Conservation (phyloP, 1,140 invertebrate genomes). For the Conus ventricosus region DNA sequence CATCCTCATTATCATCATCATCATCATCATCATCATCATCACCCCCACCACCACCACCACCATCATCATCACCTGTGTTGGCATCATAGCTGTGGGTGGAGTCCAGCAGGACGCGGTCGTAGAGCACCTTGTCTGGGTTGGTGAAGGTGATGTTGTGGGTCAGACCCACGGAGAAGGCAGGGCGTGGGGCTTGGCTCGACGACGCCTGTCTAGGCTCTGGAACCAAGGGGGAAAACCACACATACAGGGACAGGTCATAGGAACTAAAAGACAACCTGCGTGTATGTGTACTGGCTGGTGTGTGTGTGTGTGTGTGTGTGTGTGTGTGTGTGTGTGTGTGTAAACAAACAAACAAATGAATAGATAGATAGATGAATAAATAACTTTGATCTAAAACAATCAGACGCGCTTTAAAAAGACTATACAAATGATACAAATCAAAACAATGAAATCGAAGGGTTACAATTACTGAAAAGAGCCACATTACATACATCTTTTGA, state of each 20-base stretch:
- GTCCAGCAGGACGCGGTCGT: slow-evolving; percentile 50
- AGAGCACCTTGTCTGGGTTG: slow-evolving; percentile 40
- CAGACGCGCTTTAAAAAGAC: neutral
- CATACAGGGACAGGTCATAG: too few species aligned
- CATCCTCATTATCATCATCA: too few species aligned
- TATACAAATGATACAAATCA: neutral
- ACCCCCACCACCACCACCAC: neutral
- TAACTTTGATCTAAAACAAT: neutral
- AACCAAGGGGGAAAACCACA: neutral
- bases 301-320: too few species aligned
- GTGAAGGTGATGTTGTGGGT: slow-evolving; percentile 38
- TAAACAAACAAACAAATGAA: too few species aligned
- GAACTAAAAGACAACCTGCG: too few species aligned
- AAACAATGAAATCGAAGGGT: too few species aligned
- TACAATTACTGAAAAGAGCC: too few species aligned
- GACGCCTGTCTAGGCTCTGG: neutral
- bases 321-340: too few species aligned
- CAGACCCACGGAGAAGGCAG: slow-evolving; percentile 53
- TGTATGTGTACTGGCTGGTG: too few species aligned
- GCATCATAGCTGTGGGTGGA: slow-evolving; percentile 47
- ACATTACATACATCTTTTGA: too few species aligned
- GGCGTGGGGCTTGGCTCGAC: neutral
- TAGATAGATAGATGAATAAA: too few species aligned
- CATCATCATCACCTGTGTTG: slow-evolving; percentile 24
- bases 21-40: too few species aligned